Evolutionary conservation across 2,888 invertebrate genomes (phyloP).

Genomic region (Macaria liturata): DNA sequence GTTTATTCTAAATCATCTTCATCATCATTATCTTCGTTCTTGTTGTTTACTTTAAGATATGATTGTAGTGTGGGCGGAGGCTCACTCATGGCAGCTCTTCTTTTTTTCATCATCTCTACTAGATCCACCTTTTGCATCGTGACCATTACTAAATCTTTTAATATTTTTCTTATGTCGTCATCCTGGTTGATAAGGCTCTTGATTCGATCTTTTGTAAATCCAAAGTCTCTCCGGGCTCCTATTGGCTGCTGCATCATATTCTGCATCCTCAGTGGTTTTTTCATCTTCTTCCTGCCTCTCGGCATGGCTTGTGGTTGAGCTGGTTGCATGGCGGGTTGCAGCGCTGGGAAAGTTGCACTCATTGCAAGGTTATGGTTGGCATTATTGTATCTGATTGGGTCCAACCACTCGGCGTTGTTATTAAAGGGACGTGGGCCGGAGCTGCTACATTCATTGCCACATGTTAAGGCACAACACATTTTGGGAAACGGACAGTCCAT

Average conservation of each 20-base stretch:
- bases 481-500: constrained; percentile 53
- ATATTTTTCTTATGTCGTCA: constrained; percentile 68
- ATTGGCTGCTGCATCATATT: constrained; percentile 33
- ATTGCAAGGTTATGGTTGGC: too few species aligned
- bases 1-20: constrained; percentile 30
- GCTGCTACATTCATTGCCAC: constrained; percentile 55
- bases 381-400: not conserved
- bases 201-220: constrained; percentile 64
- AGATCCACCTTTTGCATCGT: constrained; percentile 75
- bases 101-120: constrained; percentile 51
- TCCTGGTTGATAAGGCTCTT: constrained; percentile 67
- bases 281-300: constrained; percentile 45
- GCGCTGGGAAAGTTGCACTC: too few species aligned
- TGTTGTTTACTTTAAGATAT: too few species aligned
- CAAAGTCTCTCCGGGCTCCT: constrained; percentile 50
- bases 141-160: constrained; percentile 71
- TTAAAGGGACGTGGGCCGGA: constrained; percentile 20
- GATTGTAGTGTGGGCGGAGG: too few species aligned
- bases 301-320: constrained; percentile 31
- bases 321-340: too few species aligned
- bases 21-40: constrained; percentile 18
- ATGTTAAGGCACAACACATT: constrained; percentile 70
- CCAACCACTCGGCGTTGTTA: constrained; percentile 11
- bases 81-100: constrained; percentile 11
- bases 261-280: constrained; percentile 30